Percentiles rank a stretch among this genome's conserved stretches.
These are phyloP conservation scores for Oncorhynchus clarkii DNA, from an alignment of 2,113 vertebrate species.

Conservation along the genomic window DNA sequence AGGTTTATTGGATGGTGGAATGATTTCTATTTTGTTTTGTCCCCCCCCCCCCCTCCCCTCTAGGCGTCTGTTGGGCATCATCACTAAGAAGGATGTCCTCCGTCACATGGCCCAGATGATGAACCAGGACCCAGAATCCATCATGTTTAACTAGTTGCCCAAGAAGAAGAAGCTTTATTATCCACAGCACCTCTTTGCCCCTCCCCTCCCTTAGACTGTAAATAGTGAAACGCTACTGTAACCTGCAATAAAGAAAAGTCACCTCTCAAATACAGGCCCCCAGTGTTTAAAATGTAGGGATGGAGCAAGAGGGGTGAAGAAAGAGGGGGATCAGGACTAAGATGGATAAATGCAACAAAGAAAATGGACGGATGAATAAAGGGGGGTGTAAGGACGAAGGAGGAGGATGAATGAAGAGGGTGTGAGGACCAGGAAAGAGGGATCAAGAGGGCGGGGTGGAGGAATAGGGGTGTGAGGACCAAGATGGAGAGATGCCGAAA, in stretches of 20 bases:
- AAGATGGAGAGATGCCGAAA: too few relatives aligned
- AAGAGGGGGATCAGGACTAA: background rate
- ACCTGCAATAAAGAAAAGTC: conserved; percentile 20
- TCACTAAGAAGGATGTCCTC: conserved; percentile 97
- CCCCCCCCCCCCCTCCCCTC: background rate
- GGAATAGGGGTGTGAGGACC: background rate
- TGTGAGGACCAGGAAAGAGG: background rate
- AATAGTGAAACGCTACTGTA: conserved; percentile 40
- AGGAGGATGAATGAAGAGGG: background rate
- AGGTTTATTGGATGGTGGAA: background rate
- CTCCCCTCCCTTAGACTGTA: conserved; percentile 2
- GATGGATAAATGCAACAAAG: background rate
- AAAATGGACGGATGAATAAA: background rate
- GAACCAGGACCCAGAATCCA: conserved; percentile 98
- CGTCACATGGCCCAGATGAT: conserved; percentile 99
- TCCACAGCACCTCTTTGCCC: background rate
- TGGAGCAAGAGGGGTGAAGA: background rate
- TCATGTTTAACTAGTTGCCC: conserved; percentile 89
- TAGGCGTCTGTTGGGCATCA: conserved; percentile 78
- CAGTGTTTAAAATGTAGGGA: too few relatives aligned
- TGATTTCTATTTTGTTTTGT: background rate
- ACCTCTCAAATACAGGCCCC: conserved; percentile 18
- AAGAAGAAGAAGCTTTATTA: background rate
- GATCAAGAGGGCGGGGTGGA: background rate
- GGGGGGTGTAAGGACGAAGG: background rate